Evolutionary conservation across 2,113 vertebrate species (phyloP).

Genomic region (Pungitius pungitius): DNA sequence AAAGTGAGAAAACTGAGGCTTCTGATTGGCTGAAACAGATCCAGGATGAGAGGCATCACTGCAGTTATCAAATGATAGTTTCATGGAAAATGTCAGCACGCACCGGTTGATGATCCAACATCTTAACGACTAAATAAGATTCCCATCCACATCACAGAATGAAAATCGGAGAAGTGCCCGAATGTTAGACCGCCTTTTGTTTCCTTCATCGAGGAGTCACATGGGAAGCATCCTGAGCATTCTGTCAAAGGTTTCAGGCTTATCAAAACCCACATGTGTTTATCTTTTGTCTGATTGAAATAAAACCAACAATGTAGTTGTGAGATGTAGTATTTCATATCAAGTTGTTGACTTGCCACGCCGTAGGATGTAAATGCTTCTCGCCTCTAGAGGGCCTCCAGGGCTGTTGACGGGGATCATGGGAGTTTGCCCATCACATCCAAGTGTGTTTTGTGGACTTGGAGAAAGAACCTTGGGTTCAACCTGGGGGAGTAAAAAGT

Average conservation of each 20-base stretch:
- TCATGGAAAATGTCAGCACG: constrained; percentile 24
- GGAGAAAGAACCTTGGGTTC: too few species aligned
- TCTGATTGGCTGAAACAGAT: constrained; percentile 17
- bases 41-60: background rate
- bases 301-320: background rate
- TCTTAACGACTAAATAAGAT: constrained; percentile 28
- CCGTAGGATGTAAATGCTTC: background rate
- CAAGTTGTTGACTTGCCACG: background rate
- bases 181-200: background rate
- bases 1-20: constrained; percentile 6
- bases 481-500: too few species aligned
- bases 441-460: too few species aligned
- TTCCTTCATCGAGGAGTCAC: constrained; percentile 6
- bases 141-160: background rate
- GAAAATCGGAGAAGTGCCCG: constrained; percentile 15
- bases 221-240: background rate
- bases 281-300: constrained; percentile 21
- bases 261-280: constrained; percentile 9
- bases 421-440: too few species aligned
- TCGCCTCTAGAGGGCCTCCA: too few species aligned
- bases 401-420: too few species aligned
- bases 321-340: background rate
- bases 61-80: constrained; percentile 17
- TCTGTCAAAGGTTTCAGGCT: background rate
- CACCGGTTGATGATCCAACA: constrained; percentile 32